Percentiles rank a stretch among this genome's conserved stretches.
Conservation (phyloP, 2,113 vertebrate genomes). For the Furnarius figulus region DNA sequence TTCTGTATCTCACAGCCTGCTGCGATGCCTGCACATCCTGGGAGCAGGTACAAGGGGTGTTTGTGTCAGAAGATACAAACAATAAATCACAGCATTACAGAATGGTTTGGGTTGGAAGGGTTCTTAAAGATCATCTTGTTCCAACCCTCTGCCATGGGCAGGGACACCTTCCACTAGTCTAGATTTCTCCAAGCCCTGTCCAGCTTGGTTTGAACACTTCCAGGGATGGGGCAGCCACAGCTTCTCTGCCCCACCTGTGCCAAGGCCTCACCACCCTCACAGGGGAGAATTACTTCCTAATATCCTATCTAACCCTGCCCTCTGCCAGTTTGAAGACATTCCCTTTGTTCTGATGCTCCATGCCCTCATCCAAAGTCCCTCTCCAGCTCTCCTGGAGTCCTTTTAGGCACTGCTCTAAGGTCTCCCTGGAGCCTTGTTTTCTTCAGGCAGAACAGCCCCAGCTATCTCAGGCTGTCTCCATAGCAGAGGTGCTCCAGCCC, state of each 20-base stretch:
- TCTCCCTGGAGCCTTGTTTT: not conserved
- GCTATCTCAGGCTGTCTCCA: not conserved
- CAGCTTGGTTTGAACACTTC: not conserved
- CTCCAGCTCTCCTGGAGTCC: not conserved
- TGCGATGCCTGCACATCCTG: not conserved
- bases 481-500: not conserved
- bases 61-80: not conserved
- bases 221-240: not conserved
- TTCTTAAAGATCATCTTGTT: not conserved
- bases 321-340: not conserved
- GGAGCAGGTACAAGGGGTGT: not conserved
- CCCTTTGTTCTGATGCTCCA: not conserved
- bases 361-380: not conserved
- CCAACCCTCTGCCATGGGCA: not conserved
- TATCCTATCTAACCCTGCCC: not conserved
- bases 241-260: not conserved
- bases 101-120: not conserved
- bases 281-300: not conserved
- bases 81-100: not conserved
- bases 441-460: not conserved
- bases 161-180: not conserved
- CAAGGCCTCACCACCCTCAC: not conserved
- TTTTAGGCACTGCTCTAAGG: not conserved
- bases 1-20: not conserved
- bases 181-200: rapidly evolving